These are phyloP conservation scores for Malurus elegans DNA, from an alignment of 2,113 vertebrate genomes.

Conservation along the genomic window DNA sequence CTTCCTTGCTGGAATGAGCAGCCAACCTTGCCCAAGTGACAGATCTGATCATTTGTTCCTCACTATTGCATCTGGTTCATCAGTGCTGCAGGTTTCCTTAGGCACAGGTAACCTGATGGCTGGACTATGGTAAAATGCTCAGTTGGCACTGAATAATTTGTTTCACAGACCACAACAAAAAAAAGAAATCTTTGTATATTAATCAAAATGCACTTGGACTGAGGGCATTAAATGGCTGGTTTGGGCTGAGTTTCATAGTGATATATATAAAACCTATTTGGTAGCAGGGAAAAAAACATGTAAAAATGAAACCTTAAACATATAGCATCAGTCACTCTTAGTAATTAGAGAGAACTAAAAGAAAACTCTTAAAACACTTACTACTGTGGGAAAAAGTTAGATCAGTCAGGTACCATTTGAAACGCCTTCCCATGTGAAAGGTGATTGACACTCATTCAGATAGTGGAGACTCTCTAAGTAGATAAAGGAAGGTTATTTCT, in stretches of 20 bases:
- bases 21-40: background rate
- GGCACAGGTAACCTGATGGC: background rate
- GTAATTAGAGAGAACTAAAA: background rate
- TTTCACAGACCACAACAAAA: background rate
- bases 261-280: background rate
- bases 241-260: background rate
- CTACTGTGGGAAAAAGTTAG: background rate
- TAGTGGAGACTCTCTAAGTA: background rate
- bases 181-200: background rate
- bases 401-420: background rate
- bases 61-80: background rate
- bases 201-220: background rate
- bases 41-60: background rate
- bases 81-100: background rate
- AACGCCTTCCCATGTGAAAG: background rate
- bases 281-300: background rate
- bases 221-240: background rate
- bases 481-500: background rate
- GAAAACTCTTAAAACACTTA: background rate
- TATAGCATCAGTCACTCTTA: background rate
- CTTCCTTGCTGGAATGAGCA: background rate
- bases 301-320: background rate
- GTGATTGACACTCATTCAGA: background rate
- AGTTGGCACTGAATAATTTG: background rate
- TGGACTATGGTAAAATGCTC: background rate